Base-by-base conservation (phyloP, 2,888 invertebrate species). In the Mythimna albipuncta region DNA sequence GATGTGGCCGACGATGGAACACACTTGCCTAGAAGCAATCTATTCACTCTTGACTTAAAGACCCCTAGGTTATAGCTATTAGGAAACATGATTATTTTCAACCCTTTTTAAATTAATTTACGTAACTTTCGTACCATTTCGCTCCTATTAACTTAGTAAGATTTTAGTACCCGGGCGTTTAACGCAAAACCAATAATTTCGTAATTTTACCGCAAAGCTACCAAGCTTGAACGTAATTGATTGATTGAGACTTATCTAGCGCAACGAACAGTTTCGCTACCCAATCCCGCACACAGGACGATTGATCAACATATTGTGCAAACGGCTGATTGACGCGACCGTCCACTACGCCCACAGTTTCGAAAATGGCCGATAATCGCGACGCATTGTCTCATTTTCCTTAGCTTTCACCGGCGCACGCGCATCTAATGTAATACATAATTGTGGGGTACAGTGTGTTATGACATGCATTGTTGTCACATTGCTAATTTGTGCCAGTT, bases 351-450 rank as follows among this genome's bases (percentile, higher is more conserved):
- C 85, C 89, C 81, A 70, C 72, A 72, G 82, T 92, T 92, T 90
- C 89, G 88, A 92, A 91, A 92, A 92, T 88, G 87, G 54, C 86
- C 86, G 87, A 89, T 90, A 88, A 86, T 84, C 71, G 67, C 75
- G 67, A 81, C 71, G 82, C 87, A 90, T 90, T 92, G 91, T 91
- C 82, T 90, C 64, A 80, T 90, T 91, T 92, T 90, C 91, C 87
- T 88, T 75, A 66, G 84, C 92, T 93, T 93, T 91, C 93, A 87
- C 90, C 70, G 47, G 6, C 47, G 67, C 73, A 85, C 81, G 83
- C 81, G 82, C 85, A 84, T 89, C 86, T 88, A 90, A 88, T 89
- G 90, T 89, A 89, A 90, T 87, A 90, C 85, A 84, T 91, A 90
- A 91, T 93, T 92, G 79, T 79, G 61, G 72, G 57, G 72, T 59